Evolutionary conservation across 2,888 invertebrate genomes (phyloP), one percentile per base, ranked within the genome.

Genomic region (Drosophila colorata): DNA sequence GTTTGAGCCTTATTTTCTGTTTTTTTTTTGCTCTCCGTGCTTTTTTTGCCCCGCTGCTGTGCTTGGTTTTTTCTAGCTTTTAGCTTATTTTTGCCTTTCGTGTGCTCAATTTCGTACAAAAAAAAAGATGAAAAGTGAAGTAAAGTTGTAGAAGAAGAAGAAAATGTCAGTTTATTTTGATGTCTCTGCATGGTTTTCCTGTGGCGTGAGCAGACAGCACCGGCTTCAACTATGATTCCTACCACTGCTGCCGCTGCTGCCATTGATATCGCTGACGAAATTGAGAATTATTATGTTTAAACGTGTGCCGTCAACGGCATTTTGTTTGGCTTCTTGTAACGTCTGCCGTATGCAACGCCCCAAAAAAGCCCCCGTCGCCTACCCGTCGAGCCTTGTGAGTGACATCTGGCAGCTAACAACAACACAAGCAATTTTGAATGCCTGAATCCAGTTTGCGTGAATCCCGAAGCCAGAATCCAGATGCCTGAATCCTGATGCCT

Each of bases 251-350:
- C 11, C 31, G 35, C n/a, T 23, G 2, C 16, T 28, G 44, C 81
- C 78, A 88, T 84, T 84, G 88, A 86, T 88, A 86, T 78, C 69
- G 84, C 80, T 83, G 87, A 86, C 83, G 88, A 86, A 84, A 84
- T 88, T 88, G 87, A 88, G 88, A 88, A 84, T 88, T 84, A 84
- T 88, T 88, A 83, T 88, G 87, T 83, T 88, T 84, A 84, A 86
- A 77, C 78, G 83, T 88, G 87, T 72, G 80, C 73, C 51, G 63
- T 72, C 72, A 56, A 65, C 77, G 67, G 67, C 58, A 63, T 69
- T 56, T 59, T 47, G 43, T 53, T 67, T 72, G 71, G 77, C 57
- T 74, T 76, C 71, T 65, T 59, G 44, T 56, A 48, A 35, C 47
- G 52, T 23, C 16, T 31, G 49, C 52, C 41, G 53, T 20, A 28